Evolutionary conservation across 1,140 invertebrate species (phyloP).

Genomic region (Danaus melanippus): DNA sequence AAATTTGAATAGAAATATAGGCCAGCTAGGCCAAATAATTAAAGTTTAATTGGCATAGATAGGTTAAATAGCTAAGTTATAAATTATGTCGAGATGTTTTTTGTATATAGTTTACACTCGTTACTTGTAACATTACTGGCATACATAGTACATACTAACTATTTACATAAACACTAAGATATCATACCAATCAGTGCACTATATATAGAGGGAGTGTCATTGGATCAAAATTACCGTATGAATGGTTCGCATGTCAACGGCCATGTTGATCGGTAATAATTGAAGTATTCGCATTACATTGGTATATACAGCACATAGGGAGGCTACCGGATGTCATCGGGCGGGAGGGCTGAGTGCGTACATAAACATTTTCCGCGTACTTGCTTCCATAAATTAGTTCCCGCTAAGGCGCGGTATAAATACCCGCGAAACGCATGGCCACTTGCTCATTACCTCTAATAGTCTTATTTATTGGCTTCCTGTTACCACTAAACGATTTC

Average conservation of each 20-base stretch:
- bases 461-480: conserved; percentile 52
- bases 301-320: conserved; percentile 21
- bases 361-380: conserved; percentile 70
- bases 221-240: conserved; percentile 19
- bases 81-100: no score
- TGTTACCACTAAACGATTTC: conserved; percentile 19
- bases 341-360: conserved; percentile 36
- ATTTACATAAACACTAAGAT: no score
- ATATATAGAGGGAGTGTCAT: conserved; percentile 9
- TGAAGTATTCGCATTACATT: conserved; percentile 21
- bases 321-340: conserved; percentile 56
- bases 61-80: no score
- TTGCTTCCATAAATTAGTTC: conserved; percentile 70
- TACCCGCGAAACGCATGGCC: conserved; percentile 47
- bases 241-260: conserved; percentile 20
- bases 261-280: conserved; percentile 28
- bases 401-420: conserved; percentile 62
- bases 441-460: conserved; percentile 43
- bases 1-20: no score
- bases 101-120: no score
- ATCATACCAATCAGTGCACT: no score
- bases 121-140: no score
- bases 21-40: no score
- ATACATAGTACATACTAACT: no score
- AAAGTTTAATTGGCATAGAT: no score